Conservation (phyloP, 2,797 vertebrate genomes). For the Tokudaia muenninki region DNA sequence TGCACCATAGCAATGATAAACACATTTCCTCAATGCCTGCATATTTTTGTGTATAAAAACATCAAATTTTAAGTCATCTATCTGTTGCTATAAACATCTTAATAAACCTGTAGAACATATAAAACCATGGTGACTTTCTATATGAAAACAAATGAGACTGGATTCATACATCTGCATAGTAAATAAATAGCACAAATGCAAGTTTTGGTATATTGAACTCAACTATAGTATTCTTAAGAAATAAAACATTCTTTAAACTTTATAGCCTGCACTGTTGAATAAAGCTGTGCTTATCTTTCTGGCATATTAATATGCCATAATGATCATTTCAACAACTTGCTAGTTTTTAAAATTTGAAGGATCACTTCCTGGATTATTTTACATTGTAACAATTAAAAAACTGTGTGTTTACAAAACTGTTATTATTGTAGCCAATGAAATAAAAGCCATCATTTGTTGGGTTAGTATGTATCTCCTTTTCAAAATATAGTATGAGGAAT, state of each 20-base stretch:
- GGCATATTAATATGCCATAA: neutral
- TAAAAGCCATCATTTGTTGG: neutral
- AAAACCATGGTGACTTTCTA: neutral
- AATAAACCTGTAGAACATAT: neutral
- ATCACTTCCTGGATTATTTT: neutral
- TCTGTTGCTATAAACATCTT: neutral
- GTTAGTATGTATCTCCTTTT: neutral
- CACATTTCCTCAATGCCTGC: neutral
- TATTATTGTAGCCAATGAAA: neutral
- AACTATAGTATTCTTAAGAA: neutral
- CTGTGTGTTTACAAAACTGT: neutral
- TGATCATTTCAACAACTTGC: neutral
- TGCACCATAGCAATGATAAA: neutral
- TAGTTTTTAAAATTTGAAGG: neutral
- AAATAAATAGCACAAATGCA: neutral
- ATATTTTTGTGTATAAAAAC: constrained; percentile 1
- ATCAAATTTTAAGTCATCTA: neutral
- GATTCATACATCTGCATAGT: neutral
- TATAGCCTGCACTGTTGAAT: neutral
- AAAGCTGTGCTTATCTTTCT: neutral
- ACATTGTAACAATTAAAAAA: neutral
- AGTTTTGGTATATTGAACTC: neutral
- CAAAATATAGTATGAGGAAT: neutral
- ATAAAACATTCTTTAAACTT: neutral
- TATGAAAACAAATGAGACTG: neutral